Evolutionary conservation across 2,113 vertebrate species (phyloP).

Genomic region (Daubentonia madagascariensis): DNA sequence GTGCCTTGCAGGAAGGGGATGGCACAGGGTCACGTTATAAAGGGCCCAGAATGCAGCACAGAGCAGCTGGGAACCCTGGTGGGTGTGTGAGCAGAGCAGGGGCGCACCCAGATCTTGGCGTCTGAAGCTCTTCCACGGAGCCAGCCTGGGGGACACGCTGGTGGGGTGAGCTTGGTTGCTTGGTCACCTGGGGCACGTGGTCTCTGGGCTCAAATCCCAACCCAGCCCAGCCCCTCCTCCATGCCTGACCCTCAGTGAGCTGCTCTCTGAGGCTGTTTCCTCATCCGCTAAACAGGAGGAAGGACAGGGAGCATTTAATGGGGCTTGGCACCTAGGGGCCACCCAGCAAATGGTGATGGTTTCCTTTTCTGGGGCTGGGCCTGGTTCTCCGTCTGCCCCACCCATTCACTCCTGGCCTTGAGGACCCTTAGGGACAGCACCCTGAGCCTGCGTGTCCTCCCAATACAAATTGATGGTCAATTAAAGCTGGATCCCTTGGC

Average conservation of each 20-base stretch:
- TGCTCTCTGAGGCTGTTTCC: not conserved
- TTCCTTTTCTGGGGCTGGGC: not conserved
- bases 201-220: not conserved
- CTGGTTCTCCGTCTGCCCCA: not conserved
- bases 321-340: not conserved
- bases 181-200: too few species aligned
- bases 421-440: not conserved
- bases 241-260: accelerated
- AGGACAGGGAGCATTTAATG: accelerated
- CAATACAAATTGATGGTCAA: accelerated
- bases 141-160: accelerated
- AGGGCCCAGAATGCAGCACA: not conserved
- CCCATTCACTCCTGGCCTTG: not conserved
- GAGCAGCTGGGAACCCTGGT: not conserved
- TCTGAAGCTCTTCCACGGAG: not conserved
- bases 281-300: not conserved
- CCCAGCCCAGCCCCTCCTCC: not conserved
- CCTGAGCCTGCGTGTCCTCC: not conserved
- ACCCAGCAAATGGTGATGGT: not conserved
- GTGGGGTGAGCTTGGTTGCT: not conserved
- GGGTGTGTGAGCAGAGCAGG: not conserved
- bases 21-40: not conserved
- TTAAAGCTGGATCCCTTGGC: not conserved
- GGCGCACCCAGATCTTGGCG: accelerated
- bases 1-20: not conserved